phyloP scores from a whole-genome alignment of 2,888 invertebrate species.

The Zhuqinia jingwanae region DNA sequence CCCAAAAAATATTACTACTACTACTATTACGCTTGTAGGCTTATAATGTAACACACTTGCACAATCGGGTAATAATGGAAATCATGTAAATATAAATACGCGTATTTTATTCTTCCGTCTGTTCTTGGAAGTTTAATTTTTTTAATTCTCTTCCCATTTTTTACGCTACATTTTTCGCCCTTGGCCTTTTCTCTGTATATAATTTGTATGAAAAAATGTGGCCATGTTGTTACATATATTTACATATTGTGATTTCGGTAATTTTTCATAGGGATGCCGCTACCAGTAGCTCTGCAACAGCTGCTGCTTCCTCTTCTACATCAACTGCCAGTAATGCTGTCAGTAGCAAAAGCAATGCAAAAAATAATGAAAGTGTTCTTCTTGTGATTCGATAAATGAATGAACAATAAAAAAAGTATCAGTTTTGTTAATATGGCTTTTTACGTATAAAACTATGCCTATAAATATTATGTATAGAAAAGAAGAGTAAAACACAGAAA shows the following conservation, averaged over 20 bases:
- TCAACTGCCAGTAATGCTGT: conserved; percentile 13
- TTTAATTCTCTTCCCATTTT: conserved; percentile 35
- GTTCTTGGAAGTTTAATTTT: conserved; percentile 10
- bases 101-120: conserved; percentile 16
- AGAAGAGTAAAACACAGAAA: no score
- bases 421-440: not conserved
- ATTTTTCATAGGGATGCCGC: conserved; percentile 68
- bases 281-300: conserved; percentile 58
- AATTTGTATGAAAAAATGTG: conserved; percentile 6
- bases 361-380: conserved; percentile 53
- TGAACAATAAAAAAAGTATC: not conserved
- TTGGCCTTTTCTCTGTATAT: conserved; percentile 45
- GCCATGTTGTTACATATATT: conserved; percentile 21
- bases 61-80: conserved; percentile 3
- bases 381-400: conserved; percentile 53
- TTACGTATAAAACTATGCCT: no score
- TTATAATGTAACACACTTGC: not conserved
- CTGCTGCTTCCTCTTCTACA: conserved; percentile 52
- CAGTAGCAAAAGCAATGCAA: conserved; percentile 55
- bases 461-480: no score
- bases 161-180: conserved; percentile 10
- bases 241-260: conserved; percentile 59
- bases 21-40: no score
- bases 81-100: conserved; percentile 12
- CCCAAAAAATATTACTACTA: not conserved